Evolutionary conservation across 2,113 vertebrate species (phyloP), one percentile per base, ranked within the genome.

Genomic region (Scophthalmus maximus): DNA sequence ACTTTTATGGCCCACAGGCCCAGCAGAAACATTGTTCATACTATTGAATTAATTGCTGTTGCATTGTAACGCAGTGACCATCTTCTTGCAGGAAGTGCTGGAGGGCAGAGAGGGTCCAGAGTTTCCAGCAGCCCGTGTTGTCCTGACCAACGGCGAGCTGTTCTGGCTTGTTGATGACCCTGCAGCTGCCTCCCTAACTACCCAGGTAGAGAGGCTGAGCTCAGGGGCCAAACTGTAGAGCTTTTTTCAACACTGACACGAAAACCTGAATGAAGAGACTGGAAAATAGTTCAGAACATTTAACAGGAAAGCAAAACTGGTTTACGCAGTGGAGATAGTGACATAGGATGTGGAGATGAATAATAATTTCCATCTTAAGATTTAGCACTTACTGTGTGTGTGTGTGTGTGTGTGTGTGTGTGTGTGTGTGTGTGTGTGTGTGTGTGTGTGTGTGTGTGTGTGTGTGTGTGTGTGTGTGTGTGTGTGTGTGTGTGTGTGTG

Each of bases 81-180:
- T 77, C 57, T 69, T 47, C 30, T 82, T 52, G 40, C 81, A 94
- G 97, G 95, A 95, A 42, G 93, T 98, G 34, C 83, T 98, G 80
- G 95, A 98, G 84, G 94, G 91, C 0, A 65, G 92, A 6, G 93
- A 95, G 18, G 91, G 90, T 3, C 86, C 89, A 1, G 84, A 83
- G 0, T 90, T 95, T 8, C 97, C 97, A 0, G 96, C 96, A 0
- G 95, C 95, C 0, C 91, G 93, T 0, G 95, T 98, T 8, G 84
- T 52, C 27, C 96, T 96, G 0, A 83, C 64, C 44, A 87, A 92
- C 0, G 96, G 97, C 14, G 93, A 94, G 65, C 92, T 98, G n/a
- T 90, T 93, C 68, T 98, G 97, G 97, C 92, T 97, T 73, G 81
- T 97, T 34, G 97, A 98, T 8, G 95, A 96, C 57, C 81, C 96